These are phyloP conservation scores for Pardosa pseudoannulata DNA, from an alignment of 2,888 invertebrate species.

Conservation along the genomic window DNA sequence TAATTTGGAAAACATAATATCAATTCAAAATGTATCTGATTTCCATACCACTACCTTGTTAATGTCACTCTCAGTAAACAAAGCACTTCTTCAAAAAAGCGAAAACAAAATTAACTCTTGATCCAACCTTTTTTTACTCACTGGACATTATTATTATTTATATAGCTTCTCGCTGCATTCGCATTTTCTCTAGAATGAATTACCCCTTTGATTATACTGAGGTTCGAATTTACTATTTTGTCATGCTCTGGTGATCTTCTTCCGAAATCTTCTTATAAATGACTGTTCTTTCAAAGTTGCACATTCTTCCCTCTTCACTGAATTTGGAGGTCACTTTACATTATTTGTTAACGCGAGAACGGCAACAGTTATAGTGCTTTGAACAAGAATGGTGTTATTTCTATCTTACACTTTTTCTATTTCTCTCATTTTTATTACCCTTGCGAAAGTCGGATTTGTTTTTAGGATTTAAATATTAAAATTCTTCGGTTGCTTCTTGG, in stretches of 20 bases:
- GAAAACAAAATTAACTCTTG: background rate
- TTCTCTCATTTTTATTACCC: too few species aligned
- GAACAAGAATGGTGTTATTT: slow-evolving; percentile 1
- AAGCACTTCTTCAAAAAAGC: background rate
- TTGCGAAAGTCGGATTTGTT: too few species aligned
- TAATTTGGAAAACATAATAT: background rate
- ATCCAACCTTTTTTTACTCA: background rate
- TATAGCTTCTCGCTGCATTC: background rate
- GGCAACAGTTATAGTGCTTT: background rate
- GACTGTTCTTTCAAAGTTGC: slow-evolving; percentile 13
- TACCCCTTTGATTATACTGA: background rate
- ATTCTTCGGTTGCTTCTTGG: too few species aligned
- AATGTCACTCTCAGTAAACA: background rate
- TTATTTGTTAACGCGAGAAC: slow-evolving; percentile 19
- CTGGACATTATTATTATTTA: background rate
- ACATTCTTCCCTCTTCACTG: slow-evolving; percentile 18
- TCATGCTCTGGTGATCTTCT: slow-evolving; percentile 33
- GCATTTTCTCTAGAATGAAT: background rate
- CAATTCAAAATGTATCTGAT: background rate
- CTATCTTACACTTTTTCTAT: too few species aligned
- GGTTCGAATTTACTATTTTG: slow-evolving; percentile 19
- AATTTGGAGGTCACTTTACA: slow-evolving; percentile 28
- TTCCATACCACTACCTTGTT: background rate
- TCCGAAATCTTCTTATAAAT: slow-evolving; percentile 14
- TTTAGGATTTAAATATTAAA: too few species aligned